Conservation (phyloP, 2,888 invertebrate species). For the Neoaliturus tenellus region DNA sequence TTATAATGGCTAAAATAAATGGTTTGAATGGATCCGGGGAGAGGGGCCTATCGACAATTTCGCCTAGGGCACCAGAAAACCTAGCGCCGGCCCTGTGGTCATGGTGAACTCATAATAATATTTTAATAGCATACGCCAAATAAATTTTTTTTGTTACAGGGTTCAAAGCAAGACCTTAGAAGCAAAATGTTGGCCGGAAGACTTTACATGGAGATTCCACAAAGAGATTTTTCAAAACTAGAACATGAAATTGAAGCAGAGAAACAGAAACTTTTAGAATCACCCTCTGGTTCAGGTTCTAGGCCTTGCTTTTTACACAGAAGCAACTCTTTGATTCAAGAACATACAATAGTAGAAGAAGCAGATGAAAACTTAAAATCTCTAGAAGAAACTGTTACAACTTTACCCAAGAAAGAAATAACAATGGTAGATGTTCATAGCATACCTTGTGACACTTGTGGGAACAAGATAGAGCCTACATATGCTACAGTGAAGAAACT, state of each 20-base stretch:
- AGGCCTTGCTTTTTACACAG: constrained; percentile 26
- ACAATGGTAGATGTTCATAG: constrained; percentile 32
- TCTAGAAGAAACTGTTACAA: neutral
- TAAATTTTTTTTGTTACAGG: constrained; percentile 29
- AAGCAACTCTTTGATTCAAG: constrained; percentile 54
- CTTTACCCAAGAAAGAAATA: constrained; percentile 6
- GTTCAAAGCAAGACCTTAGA: constrained; percentile 42
- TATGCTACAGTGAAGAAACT: constrained; percentile 11
- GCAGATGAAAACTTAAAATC: constrained; percentile 42
- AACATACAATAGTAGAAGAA: constrained; percentile 55
- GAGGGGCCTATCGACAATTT: no score
- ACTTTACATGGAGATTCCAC: constrained; percentile 55
- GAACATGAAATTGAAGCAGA: neutral
- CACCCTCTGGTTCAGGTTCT: constrained; percentile 21
- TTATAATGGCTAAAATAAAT: no score
- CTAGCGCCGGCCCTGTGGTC: no score
- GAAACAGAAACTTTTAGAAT: constrained; percentile 40
- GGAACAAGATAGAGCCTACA: neutral
- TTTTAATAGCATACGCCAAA: no score
- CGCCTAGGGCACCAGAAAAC: no score
- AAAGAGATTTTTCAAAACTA: constrained; percentile 42
- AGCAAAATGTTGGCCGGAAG: constrained; percentile 43
- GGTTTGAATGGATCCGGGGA: no score
- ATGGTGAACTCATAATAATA: no score
- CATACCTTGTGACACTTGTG: constrained; percentile 27